These are phyloP conservation scores for Ptilodon capucinus DNA, from an alignment of 2,888 invertebrate species.

Conservation along the genomic window DNA sequence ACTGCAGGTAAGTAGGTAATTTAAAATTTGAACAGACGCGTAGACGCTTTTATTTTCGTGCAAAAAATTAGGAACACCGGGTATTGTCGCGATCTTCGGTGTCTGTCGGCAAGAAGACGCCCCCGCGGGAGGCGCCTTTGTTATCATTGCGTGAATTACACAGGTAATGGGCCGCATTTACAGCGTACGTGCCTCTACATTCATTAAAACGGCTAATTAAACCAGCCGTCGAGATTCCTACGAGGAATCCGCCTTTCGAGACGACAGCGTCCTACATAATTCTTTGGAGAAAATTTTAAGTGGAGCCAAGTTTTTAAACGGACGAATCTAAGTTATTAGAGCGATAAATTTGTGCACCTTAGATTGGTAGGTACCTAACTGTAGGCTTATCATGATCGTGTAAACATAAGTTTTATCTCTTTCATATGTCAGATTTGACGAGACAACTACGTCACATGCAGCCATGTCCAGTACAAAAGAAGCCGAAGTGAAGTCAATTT, in stretches of 20 bases:
- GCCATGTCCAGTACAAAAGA: too few species aligned
- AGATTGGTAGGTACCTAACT: too few species aligned
- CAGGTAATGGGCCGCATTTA: conserved; percentile 76
- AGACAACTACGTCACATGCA: too few species aligned
- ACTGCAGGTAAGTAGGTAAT: too few species aligned
- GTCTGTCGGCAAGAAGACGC: conserved; percentile 23
- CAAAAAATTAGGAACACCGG: conserved; percentile 22
- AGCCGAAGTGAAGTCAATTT: too few species aligned
- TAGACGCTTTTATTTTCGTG: too few species aligned
- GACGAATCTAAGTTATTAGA: conserved; percentile 40
- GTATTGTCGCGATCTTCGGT: conserved; percentile 28
- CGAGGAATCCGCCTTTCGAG: conserved; percentile 55
- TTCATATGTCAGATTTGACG: too few species aligned
- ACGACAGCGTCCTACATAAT: conserved; percentile 54
- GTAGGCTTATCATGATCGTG: too few species aligned
- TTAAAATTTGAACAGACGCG: too few species aligned
- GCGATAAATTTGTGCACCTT: too few species aligned
- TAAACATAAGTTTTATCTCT: too few species aligned
- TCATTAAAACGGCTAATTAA: conserved; percentile 78
- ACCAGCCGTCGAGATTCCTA: conserved; percentile 64
- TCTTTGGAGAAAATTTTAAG: conserved; percentile 54
- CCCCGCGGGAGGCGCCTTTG: conserved; percentile 44
- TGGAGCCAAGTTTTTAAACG: conserved; percentile 46
- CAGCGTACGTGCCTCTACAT: conserved; percentile 76
- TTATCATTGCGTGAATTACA: conserved; percentile 76